phyloP scores from a whole-genome alignment of 2,797 vertebrate genomes.

The Enteromius unitaeniatus region DNA sequence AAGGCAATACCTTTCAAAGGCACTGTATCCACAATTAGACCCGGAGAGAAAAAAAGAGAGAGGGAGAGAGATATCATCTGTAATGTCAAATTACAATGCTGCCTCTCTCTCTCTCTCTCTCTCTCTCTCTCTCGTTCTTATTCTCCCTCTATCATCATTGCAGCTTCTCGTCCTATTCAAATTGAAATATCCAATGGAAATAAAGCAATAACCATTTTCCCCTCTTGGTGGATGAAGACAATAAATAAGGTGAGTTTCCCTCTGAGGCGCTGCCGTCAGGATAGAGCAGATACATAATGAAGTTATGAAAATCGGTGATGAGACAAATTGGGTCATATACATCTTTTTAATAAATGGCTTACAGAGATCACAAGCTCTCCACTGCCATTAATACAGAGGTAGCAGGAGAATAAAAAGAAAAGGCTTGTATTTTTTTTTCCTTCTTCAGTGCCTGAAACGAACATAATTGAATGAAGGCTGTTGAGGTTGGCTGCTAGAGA shows the following conservation, averaged over 20 bases:
- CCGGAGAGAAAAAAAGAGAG: slow-evolving; percentile 53
- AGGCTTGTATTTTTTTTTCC: slow-evolving; percentile 23
- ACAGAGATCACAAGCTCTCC: slow-evolving; percentile 61
- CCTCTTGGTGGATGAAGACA: slow-evolving; percentile 58
- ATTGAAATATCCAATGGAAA: slow-evolving; percentile 64
- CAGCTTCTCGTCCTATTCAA: slow-evolving; percentile 56
- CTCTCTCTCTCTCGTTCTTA: slow-evolving; percentile 14
- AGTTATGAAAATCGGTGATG: slow-evolving; percentile 69
- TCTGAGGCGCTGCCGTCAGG: slow-evolving; percentile 58
- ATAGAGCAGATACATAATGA: slow-evolving; percentile 62
- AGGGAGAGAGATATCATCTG: slow-evolving; percentile 61
- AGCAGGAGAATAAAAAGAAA: slow-evolving; percentile 41
- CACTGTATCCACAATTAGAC: slow-evolving; percentile 72
- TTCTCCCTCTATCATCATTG: slow-evolving; percentile 31
- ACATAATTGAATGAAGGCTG: slow-evolving; percentile 63
- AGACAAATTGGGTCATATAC: slow-evolving; percentile 69
- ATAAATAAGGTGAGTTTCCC: slow-evolving; percentile 64
- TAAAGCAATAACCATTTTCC: slow-evolving; percentile 64
- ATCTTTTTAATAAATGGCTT: slow-evolving; percentile 68
- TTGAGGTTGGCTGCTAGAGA: slow-evolving; percentile 54
- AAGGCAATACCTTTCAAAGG: slow-evolving; percentile 76
- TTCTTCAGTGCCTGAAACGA: slow-evolving; percentile 44
- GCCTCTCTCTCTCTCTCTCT: background rate
- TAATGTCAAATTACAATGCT: slow-evolving; percentile 62
- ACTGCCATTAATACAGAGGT: slow-evolving; percentile 58